These are phyloP conservation scores for Alosa sapidissima DNA, from an alignment of 2,797 vertebrate genomes.

Conservation along the genomic window DNA sequence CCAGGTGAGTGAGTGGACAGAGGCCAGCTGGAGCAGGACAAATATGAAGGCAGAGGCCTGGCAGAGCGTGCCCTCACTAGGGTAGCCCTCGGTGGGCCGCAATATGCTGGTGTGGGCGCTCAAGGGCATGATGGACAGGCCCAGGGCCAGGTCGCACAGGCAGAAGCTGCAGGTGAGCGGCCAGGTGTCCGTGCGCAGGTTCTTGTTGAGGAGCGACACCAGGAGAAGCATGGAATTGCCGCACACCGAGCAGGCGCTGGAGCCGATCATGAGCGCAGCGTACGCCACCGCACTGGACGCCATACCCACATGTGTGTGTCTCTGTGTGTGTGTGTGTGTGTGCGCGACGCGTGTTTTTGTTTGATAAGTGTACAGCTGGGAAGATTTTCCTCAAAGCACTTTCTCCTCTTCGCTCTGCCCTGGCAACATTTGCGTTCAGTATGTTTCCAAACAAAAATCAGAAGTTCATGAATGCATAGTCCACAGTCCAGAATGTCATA, in stretches of 20 bases:
- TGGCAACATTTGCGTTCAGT: not conserved
- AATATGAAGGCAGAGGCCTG: constrained; percentile 70
- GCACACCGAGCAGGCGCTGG: constrained; percentile 57
- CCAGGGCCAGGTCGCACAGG: constrained; percentile 72
- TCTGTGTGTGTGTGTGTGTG: not conserved
- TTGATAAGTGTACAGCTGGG: not conserved
- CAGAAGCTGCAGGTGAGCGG: constrained; percentile 67
- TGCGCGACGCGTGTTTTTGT: not conserved
- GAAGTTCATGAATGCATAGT: not conserved
- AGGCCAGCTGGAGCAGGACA: constrained; percentile 71
- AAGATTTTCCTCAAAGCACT: not conserved
- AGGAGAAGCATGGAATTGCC: constrained; percentile 70
- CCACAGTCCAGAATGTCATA: not conserved
- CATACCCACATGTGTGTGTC: constrained; percentile 35
- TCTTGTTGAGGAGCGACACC: constrained; percentile 63
- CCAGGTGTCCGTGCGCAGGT: constrained; percentile 63
- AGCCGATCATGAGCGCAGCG: constrained; percentile 58
- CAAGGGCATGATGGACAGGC: constrained; percentile 64
- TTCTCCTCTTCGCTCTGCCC: not conserved
- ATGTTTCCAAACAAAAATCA: not conserved
- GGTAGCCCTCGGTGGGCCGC: constrained; percentile 28
- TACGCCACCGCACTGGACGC: constrained; percentile 52
- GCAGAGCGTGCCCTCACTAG: constrained; percentile 57
- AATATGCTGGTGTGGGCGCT: constrained; percentile 66
- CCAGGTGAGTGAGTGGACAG: constrained; percentile 73